Evolutionary conservation across 2,113 vertebrate genomes (phyloP), one percentile per base, ranked within the genome.

Genomic region (Osmerus mordax): DNA sequence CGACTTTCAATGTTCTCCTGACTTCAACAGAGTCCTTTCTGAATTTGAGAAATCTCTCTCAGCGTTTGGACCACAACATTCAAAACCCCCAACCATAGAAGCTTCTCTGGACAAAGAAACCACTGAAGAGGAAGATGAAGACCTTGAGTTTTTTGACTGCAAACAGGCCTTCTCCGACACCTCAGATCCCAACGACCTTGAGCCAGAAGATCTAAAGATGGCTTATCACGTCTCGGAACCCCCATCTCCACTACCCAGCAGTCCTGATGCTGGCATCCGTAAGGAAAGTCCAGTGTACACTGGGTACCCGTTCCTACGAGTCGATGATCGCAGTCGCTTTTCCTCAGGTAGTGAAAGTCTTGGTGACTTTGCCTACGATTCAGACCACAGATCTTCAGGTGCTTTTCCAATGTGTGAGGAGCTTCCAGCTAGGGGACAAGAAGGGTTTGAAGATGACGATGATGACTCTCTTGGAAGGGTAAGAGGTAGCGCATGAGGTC

Each of bases 391-490:
- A 4, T 69, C n/a, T 67, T 86, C 88, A 7, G 85, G 75, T 0
- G 87, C 88, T 65, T 85, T 93, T 0, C 81, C 93, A 11, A 89
- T 92, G 19, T 87, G 91, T 71, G 94, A 95, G 53, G 93, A 95
- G 73, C 92, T 94, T 29, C 75, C 83, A 2, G 90, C 89, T 47
- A 89, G 88, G 65, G 78, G 87, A 63, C 78, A 83, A 25, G 87
- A 83, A 76, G 91, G 83, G 64, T 88, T 76, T 25, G 90, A 76
- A 3, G 91, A 94, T 75, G 85, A 79, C 2, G 87, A 94, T 64
- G 93, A 95, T 54, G 87, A 91, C 55, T 89, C 92, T 67, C 87
- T 98, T 64, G 93, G 91, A 84, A 94, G 95, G 94, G 97, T 97
- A 92, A 92, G 88, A 75, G 32, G 74, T 65, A 63, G 60, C 86